Conservation (phyloP, 2,888 invertebrate genomes). For the Nomada flava region DNA sequence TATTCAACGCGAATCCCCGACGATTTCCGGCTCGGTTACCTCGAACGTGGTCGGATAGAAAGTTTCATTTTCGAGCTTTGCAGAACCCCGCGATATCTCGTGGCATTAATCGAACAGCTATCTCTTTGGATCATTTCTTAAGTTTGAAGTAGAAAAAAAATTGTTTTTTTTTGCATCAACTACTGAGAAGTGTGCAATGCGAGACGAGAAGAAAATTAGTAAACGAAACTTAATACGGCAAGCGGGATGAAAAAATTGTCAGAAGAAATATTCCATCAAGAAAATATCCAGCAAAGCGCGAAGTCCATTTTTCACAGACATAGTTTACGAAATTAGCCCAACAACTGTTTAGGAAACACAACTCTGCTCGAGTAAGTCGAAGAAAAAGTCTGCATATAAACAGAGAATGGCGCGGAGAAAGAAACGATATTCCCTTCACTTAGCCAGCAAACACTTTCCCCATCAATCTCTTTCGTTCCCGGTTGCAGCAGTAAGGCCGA, state of each 20-base stretch:
- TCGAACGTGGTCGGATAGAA: constrained; percentile 15
- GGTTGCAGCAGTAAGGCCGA: constrained; percentile 4
- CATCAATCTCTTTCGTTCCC: constrained; percentile 39
- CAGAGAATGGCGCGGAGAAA: neutral
- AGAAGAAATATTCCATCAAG: neutral
- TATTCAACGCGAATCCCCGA: constrained; percentile 44
- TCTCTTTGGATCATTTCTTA: no score
- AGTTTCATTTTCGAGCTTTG: neutral
- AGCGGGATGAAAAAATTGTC: neutral
- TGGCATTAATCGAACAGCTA: neutral
- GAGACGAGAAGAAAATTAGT: no score
- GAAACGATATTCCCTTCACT: constrained; percentile 38
- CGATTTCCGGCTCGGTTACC: constrained; percentile 50
- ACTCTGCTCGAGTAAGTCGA: neutral
- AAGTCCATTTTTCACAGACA: neutral
- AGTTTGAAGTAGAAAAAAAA: no score
- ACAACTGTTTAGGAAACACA: neutral
- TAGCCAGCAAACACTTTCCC: constrained; percentile 14
- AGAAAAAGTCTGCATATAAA: constrained; percentile 14
- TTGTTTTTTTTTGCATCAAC: no score
- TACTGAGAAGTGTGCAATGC: no score
- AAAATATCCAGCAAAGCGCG: neutral
- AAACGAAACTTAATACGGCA: neutral
- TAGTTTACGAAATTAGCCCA: neutral
- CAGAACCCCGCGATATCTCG: no score